A percentile compares a stretch with the other conserved stretches of the same genome.
Evolutionary conservation across 2,888 invertebrate genomes (phyloP).

Genomic region (Perizoma flavofasciatum): DNA sequence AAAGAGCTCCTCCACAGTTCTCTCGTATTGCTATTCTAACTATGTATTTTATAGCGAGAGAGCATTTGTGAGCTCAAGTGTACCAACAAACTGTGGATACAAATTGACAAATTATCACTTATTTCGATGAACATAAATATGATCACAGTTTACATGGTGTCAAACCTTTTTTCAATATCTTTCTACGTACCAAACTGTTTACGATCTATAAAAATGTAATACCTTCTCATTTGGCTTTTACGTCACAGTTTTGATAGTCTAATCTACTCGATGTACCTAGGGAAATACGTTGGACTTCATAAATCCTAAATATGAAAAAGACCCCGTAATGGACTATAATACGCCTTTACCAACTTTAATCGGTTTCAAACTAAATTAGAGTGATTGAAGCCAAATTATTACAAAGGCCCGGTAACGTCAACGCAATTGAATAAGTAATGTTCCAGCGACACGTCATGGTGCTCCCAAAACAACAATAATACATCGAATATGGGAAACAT

Average conservation of each 20-base stretch:
- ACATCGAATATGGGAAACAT: slow-evolving; percentile 62
- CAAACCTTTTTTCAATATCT: not conserved
- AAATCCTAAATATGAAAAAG: slow-evolving; percentile 8
- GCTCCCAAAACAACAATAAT: slow-evolving; percentile 74
- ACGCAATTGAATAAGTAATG: slow-evolving; percentile 69
- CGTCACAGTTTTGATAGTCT: not conserved
- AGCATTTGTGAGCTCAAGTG: slow-evolving; percentile 48
- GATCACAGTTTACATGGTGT: slow-evolving; percentile 18
- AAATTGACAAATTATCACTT: slow-evolving; percentile 81
- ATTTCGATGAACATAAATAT: slow-evolving; percentile 45
- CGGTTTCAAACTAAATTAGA: slow-evolving; percentile 52
- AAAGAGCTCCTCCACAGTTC: too few relatives aligned
- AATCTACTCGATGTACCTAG: too few relatives aligned
- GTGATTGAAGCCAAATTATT: slow-evolving; percentile 64
- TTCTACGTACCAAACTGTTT: too few relatives aligned
- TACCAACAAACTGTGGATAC: slow-evolving; percentile 67
- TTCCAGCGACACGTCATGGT: slow-evolving; percentile 62
- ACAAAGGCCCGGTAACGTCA: slow-evolving; percentile 56
- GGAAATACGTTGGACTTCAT: too few relatives aligned
- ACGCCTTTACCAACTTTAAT: slow-evolving; percentile 59
- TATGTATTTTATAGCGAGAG: not conserved
- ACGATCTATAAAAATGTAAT: not conserved
- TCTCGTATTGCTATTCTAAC: too few relatives aligned
- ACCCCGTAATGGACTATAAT: slow-evolving; percentile 48
- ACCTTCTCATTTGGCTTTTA: not conserved